Percentiles rank a stretch among this genome's conserved stretches.
Conservation (phyloP, 2,888 invertebrate genomes). For the Lochmaea capreae region DNA sequence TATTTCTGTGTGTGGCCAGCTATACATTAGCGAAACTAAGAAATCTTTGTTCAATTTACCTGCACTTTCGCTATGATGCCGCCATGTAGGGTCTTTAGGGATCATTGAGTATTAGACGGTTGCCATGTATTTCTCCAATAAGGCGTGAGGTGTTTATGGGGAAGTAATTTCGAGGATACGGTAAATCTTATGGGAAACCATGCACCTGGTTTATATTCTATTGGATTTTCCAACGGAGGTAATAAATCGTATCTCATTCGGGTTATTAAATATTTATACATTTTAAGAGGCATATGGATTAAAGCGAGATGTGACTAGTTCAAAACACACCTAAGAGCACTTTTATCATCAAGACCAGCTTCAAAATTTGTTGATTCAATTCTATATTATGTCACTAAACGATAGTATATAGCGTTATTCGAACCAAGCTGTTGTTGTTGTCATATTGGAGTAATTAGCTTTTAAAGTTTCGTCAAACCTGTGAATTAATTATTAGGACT, state of each 20-base stretch:
- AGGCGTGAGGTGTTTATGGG: slow-evolving; percentile 22
- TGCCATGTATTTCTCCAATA: slow-evolving; percentile 22
- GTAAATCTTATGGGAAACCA: slow-evolving; percentile 25
- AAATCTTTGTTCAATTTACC: slow-evolving; percentile 14
- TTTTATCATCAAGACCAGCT: too few species aligned
- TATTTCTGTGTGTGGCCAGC: slow-evolving; percentile 31
- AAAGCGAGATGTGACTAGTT: neutral
- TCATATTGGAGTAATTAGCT: too few species aligned
- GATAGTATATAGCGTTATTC: too few species aligned
- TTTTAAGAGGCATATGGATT: neutral
- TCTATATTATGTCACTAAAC: too few species aligned
- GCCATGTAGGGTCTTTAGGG: slow-evolving; percentile 25
- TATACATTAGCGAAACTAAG: neutral
- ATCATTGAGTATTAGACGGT: slow-evolving; percentile 28
- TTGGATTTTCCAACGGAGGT: neutral
- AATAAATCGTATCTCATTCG: neutral
- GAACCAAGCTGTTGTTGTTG: too few species aligned
- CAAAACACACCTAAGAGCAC: neutral
- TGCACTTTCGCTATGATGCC: slow-evolving; percentile 10
- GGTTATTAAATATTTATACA: neutral
- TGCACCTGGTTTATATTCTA: slow-evolving; percentile 16
- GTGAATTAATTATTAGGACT: too few species aligned
- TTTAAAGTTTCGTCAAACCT: too few species aligned
- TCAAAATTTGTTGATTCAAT: too few species aligned
- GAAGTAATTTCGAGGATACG: slow-evolving; percentile 25